Percentiles rank a stretch among this genome's conserved stretches.
Conservation (phyloP, 2,113 vertebrate species). For the Glareola pratincola region DNA sequence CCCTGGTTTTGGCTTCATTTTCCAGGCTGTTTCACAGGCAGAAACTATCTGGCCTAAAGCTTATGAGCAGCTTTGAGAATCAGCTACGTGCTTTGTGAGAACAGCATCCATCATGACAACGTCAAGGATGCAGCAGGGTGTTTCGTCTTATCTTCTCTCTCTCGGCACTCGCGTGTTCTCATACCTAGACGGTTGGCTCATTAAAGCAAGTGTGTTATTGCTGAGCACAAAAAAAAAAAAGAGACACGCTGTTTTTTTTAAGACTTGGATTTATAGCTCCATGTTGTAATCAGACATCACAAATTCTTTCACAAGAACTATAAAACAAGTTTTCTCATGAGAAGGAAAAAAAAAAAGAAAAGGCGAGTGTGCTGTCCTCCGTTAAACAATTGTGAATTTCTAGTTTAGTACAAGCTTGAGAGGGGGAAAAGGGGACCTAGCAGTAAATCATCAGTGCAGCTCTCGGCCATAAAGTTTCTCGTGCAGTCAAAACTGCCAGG, state of each 20-base stretch:
- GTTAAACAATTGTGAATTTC: neutral
- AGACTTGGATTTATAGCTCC: slow-evolving; percentile 52
- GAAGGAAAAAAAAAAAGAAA: neutral
- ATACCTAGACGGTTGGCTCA: slow-evolving; percentile 28
- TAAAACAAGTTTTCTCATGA: slow-evolving; percentile 60
- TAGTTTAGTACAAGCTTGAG: neutral
- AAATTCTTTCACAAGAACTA: slow-evolving; percentile 65
- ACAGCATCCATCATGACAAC: neutral
- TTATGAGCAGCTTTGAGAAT: neutral
- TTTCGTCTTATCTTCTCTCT: neutral
- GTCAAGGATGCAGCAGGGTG: neutral
- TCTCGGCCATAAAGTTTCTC: slow-evolving; percentile 33
- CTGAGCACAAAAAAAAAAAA: neutral
- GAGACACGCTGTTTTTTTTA: neutral
- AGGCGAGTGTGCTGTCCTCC: neutral
- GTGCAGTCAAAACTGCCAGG: slow-evolving; percentile 32
- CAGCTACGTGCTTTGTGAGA: neutral
- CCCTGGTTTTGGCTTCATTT: neutral
- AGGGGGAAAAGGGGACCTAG: neutral
- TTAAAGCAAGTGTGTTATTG: neutral
- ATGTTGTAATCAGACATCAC: slow-evolving; percentile 57
- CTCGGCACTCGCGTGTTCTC: neutral
- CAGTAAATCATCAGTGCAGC: slow-evolving; percentile 36
- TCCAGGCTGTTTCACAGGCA: neutral
- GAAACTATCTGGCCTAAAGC: neutral